These are phyloP conservation scores for Helicoverpa assulta DNA, from an alignment of 2,888 invertebrate species.

Conservation along the genomic window DNA sequence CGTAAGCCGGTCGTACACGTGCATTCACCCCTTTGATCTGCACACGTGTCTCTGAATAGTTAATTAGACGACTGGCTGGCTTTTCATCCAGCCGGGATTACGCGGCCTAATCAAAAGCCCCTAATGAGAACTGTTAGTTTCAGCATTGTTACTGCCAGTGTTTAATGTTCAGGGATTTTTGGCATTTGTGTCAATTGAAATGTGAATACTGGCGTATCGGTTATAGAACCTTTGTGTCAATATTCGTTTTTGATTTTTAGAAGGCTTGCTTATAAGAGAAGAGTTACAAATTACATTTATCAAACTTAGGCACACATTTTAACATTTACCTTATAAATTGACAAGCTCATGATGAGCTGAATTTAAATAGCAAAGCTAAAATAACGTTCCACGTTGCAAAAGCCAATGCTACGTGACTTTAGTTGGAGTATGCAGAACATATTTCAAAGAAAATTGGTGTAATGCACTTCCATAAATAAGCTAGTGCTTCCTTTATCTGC, in stretches of 20 bases:
- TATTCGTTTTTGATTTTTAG: too few species aligned
- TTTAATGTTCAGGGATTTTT: constrained; percentile 10
- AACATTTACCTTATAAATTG: too few species aligned
- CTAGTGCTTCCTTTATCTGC: constrained; percentile 24
- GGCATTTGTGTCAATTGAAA: constrained; percentile 1
- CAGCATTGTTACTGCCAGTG: constrained; percentile 9
- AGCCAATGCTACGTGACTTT: not conserved
- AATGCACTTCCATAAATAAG: constrained; percentile 33
- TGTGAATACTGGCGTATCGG: not conserved
- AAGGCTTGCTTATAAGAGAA: too few species aligned
- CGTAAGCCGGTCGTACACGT: constrained; percentile 43
- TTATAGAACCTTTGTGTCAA: too few species aligned
- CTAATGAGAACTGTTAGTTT: constrained; percentile 33
- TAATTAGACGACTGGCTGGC: constrained; percentile 54
- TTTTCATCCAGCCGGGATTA: constrained; percentile 50
- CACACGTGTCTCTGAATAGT: constrained; percentile 63
- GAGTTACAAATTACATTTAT: too few species aligned
- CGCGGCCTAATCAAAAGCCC: constrained; percentile 44
- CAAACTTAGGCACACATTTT: too few species aligned
- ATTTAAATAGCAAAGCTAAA: not conserved
- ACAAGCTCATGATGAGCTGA: not conserved
- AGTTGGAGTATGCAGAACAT: constrained; percentile 25
- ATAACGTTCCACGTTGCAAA: constrained; percentile 9
- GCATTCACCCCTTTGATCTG: constrained; percentile 55
- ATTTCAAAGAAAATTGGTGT: constrained; percentile 19